Evolutionary conservation across 2,797 vertebrate species (phyloP).

Genomic region (Choloepus didactylus): DNA sequence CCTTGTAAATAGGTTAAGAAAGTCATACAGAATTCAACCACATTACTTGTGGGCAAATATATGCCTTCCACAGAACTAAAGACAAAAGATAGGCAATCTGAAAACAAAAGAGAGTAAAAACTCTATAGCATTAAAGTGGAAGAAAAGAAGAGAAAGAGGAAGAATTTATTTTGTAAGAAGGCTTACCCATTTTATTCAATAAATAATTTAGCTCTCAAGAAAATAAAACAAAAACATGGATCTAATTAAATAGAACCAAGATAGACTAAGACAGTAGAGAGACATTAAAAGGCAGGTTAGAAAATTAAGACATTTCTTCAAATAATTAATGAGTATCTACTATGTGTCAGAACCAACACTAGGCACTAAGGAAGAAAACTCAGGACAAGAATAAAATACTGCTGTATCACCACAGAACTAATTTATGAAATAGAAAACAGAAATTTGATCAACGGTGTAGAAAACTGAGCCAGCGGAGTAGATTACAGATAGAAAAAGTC

Average conservation of each 20-base stretch:
- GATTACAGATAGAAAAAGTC: not conserved
- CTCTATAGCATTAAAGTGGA: not conserved
- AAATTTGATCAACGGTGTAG: not conserved
- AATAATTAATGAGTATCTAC: not conserved
- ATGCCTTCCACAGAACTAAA: conserved; percentile 13
- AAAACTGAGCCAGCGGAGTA: not conserved
- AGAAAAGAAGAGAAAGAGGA: not conserved
- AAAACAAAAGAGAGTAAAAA: conserved; percentile 11
- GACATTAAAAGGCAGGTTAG: not conserved
- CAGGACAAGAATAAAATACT: not conserved
- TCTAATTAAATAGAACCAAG: not conserved
- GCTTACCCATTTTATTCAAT: not conserved
- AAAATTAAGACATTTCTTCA: conserved; percentile 12
- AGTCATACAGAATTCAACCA: not conserved
- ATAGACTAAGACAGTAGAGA: not conserved
- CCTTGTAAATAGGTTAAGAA: conserved; percentile 13
- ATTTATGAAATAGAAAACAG: not conserved
- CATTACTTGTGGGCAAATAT: not conserved
- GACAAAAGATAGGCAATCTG: not conserved
- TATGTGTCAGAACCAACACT: not conserved
- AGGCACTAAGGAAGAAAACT: not conserved
- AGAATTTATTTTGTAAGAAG: not conserved
- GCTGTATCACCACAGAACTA: not conserved
- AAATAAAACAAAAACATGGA: not conserved
- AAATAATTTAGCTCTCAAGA: not conserved